These are phyloP conservation scores for Ammodytes dubius DNA, from an alignment of 2,113 vertebrate species.

Conservation along the genomic window DNA sequence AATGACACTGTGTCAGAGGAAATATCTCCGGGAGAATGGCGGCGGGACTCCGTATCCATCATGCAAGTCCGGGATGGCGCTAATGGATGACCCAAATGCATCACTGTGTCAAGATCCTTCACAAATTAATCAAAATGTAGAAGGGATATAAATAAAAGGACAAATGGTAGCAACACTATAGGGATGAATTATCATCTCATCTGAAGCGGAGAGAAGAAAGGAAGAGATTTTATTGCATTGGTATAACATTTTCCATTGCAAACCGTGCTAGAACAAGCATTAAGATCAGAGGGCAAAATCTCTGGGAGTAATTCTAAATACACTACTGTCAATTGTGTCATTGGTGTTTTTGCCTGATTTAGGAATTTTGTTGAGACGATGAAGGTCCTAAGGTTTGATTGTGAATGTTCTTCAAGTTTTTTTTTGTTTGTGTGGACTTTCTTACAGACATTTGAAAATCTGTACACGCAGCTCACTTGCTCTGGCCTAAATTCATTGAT, in stretches of 20 bases:
- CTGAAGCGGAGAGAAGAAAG: slow-evolving; percentile 4
- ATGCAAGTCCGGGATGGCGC: slow-evolving; percentile 41
- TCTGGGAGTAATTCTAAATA: slow-evolving; percentile 19
- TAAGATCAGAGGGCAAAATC: background rate
- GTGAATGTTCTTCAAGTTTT: background rate
- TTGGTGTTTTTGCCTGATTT: background rate
- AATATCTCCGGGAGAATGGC: slow-evolving; percentile 65
- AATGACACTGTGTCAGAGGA: slow-evolving; percentile 69
- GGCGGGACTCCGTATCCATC: slow-evolving; percentile 63
- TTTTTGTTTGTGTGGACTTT: too few relatives aligned
- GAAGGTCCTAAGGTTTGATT: background rate
- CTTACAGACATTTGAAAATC: too few relatives aligned
- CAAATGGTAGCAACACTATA: slow-evolving; percentile 15
- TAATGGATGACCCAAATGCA: slow-evolving; percentile 68
- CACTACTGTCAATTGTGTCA: slow-evolving; percentile 28
- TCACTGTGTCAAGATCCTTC: slow-evolving; percentile 55
- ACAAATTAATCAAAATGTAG: slow-evolving; percentile 60
- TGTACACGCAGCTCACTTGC: too few relatives aligned
- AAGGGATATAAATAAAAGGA: slow-evolving; percentile 47
- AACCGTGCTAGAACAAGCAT: background rate
- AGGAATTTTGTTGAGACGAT: background rate
- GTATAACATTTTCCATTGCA: background rate
- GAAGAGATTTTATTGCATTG: slow-evolving; percentile 13
- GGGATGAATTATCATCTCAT: slow-evolving; percentile 25
- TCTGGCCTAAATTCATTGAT: background rate